phyloP scores from a whole-genome alignment of 2,797 vertebrate species.

The Paratrypauchen microcephalus region DNA sequence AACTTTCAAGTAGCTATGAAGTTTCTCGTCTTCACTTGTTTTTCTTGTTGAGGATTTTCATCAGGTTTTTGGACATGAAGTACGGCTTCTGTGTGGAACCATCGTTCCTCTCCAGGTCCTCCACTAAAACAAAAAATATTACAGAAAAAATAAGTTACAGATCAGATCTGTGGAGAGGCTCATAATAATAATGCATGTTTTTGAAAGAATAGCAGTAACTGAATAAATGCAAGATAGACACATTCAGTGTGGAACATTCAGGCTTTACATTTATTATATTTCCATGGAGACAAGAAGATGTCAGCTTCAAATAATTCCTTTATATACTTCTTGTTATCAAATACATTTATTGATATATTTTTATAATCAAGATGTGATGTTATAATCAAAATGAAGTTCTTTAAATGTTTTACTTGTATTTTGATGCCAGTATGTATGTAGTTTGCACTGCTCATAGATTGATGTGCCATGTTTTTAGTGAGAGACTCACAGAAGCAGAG shows the following conservation, averaged over 20 bases:
- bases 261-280: too few species aligned
- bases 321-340: too few species aligned
- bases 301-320: too few species aligned
- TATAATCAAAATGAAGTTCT: too few species aligned
- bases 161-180: neutral
- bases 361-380: too few species aligned
- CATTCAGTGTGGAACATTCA: too few species aligned
- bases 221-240: too few species aligned
- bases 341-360: too few species aligned
- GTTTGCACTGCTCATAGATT: neutral
- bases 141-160: neutral
- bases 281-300: too few species aligned
- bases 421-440: neutral
- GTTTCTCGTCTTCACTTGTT: conserved; percentile 65
- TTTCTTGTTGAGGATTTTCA: conserved; percentile 90
- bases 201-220: too few species aligned
- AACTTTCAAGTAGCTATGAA: too few species aligned
- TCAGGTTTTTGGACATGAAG: conserved; percentile 86
- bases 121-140: conserved; percentile 76
- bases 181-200: too few species aligned
- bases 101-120: conserved; percentile 89
- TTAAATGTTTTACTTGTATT: neutral
- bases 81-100: conserved; percentile 85
- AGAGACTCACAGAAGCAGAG: conserved; percentile 90
- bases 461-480: neutral